These are phyloP conservation scores for Sericinus montela DNA, from an alignment of 2,888 invertebrate species.

Conservation along the genomic window DNA sequence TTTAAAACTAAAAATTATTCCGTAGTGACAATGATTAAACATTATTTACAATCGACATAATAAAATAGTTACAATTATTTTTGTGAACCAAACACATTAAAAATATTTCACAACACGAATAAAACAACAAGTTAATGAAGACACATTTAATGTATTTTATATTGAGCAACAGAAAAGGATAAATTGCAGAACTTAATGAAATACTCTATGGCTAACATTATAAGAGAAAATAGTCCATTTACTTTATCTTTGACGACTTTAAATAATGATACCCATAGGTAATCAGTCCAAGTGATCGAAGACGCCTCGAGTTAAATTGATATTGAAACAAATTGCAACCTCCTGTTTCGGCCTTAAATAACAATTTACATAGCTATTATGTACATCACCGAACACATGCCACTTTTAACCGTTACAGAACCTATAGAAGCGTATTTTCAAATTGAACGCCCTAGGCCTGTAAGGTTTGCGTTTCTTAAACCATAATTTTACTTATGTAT, in stretches of 20 bases:
- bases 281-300: conserved; percentile 19
- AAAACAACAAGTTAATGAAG: conserved; percentile 1
- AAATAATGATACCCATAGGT: conserved; percentile 19
- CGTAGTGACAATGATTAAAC: too few species aligned
- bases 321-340: conserved; percentile 17
- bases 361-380: conserved; percentile 44
- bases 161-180: conserved; percentile 12
- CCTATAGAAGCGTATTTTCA: too few species aligned
- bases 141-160: conserved; percentile 13
- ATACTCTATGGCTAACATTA: conserved; percentile 14
- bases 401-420: not conserved
- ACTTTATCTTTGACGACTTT: conserved; percentile 18
- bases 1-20: too few species aligned
- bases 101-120: not conserved
- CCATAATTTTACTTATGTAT: too few species aligned
- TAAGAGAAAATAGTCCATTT: conserved; percentile 18
- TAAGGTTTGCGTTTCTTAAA: too few species aligned
- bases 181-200: conserved; percentile 9
- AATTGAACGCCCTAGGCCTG: too few species aligned
- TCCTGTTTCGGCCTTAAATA: conserved; percentile 32
- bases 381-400: conserved; percentile 18
- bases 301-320: conserved; percentile 14
- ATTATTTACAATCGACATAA: too few species aligned
- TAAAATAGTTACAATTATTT: not conserved
- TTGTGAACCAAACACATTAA: not conserved